Conservation (phyloP, 2,113 vertebrate species). For the Hippocampus comes region DNA sequence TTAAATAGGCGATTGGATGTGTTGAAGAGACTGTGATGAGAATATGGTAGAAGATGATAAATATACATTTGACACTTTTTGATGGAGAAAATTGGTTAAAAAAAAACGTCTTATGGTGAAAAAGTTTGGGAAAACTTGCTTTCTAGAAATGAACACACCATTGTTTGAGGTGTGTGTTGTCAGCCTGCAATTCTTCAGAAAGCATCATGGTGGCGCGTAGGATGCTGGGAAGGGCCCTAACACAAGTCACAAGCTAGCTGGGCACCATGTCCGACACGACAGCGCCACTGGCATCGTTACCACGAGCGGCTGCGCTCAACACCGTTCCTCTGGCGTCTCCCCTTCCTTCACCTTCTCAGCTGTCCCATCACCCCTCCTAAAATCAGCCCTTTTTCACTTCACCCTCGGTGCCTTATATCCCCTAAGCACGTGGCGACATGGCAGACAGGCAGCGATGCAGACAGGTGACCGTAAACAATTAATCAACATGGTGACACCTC, state of each 20-base stretch:
- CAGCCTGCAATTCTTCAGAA: background rate
- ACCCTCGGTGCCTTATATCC: constrained; percentile 63
- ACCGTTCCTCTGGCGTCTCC: constrained; percentile 40
- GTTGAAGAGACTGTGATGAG: no score
- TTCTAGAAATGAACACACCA: no score
- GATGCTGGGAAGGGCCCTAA: constrained; percentile 13
- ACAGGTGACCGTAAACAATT: constrained; percentile 82
- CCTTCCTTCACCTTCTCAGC: constrained; percentile 38
- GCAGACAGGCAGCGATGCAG: constrained; percentile 70
- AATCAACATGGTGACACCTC: constrained; percentile 85
- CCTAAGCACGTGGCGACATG: constrained; percentile 66
- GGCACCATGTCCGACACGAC: constrained; percentile 69
- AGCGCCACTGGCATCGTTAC: constrained; percentile 63
- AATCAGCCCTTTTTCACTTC: constrained; percentile 34
- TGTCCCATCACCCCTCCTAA: constrained; percentile 1
- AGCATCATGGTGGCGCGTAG: constrained; percentile 6
- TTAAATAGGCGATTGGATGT: no score
- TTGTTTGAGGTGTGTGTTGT: background rate
- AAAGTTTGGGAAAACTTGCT: no score
- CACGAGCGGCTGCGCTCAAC: constrained; percentile 22
- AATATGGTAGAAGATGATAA: no score
- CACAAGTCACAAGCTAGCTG: constrained; percentile 44
- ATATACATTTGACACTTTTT: no score
- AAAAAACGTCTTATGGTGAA: no score
- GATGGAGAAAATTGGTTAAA: no score